These are phyloP conservation scores for Ciconia stormi DNA, from an alignment of 2,113 vertebrate species.

Conservation along the genomic window DNA sequence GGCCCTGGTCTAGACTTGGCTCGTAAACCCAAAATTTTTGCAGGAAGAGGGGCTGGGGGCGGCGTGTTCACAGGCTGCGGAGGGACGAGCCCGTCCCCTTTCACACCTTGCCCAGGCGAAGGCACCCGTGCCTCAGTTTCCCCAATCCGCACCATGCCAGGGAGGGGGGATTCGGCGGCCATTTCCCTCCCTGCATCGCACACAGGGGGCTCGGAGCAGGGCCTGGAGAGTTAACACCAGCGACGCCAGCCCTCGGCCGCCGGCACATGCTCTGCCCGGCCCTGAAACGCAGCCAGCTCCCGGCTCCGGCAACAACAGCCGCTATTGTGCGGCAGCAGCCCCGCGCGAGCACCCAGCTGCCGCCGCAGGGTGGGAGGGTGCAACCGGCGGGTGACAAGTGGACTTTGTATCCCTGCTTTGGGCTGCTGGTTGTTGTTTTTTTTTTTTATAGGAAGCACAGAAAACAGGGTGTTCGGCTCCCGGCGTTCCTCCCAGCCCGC, in stretches of 20 bases:
- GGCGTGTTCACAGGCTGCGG: accelerated
- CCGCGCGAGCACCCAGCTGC: constrained; percentile 9
- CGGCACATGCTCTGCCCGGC: neutral
- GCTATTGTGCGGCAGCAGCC: neutral
- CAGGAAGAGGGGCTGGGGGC: neutral
- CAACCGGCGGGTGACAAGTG: constrained; percentile 13
- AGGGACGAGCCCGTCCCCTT: accelerated
- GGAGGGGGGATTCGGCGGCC: accelerated
- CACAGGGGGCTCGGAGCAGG: neutral
- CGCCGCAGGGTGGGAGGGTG: neutral
- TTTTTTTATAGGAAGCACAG: neutral
- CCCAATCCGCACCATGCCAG: accelerated
- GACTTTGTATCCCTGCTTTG: constrained; percentile 2
- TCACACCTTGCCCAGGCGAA: neutral
- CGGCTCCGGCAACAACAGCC: constrained; percentile 1
- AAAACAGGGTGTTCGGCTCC: neutral
- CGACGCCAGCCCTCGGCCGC: neutral
- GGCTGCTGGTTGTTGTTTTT: neutral
- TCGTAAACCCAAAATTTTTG: accelerated
- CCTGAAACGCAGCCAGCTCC: constrained; percentile 39
- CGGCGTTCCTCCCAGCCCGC: neutral
- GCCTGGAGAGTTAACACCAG: neutral
- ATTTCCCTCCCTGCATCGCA: neutral
- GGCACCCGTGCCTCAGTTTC: neutral
- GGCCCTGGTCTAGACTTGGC: neutral